These are phyloP conservation scores for Acanthopleura granulata DNA, from an alignment of 2,888 invertebrate genomes.

Conservation along the genomic window DNA sequence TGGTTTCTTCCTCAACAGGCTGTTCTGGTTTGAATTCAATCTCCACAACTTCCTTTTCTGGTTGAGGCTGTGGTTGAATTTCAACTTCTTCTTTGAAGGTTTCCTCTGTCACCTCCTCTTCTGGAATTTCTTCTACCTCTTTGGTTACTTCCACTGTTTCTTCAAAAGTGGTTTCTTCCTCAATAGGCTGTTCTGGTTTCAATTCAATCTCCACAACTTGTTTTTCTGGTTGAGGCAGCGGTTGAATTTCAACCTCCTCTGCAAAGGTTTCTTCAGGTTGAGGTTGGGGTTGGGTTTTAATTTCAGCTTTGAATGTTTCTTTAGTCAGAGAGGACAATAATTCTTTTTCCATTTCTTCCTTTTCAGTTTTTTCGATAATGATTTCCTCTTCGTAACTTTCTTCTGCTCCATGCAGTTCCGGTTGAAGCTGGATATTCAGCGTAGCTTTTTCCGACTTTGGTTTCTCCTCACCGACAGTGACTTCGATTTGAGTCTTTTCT, in stretches of 20 bases:
- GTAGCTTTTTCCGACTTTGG: too few relatives aligned
- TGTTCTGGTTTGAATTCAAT: slow-evolving; percentile 14
- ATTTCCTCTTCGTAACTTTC: slow-evolving; percentile 19
- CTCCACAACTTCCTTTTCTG: slow-evolving; percentile 1
- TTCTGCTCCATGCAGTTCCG: background rate
- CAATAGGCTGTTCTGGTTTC: slow-evolving; percentile 22
- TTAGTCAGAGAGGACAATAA: background rate
- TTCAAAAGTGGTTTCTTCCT: slow-evolving; percentile 21
- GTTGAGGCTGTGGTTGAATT: background rate
- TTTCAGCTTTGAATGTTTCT: slow-evolving; percentile 19
- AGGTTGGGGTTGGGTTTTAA: slow-evolving; percentile 24
- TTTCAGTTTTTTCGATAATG: slow-evolving; percentile 23
- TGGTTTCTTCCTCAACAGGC: slow-evolving; percentile 17
- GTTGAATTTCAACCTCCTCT: background rate
- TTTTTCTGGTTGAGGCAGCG: too few relatives aligned
- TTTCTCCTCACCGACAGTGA: too few relatives aligned
- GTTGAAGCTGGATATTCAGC: too few relatives aligned
- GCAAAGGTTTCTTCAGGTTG: background rate
- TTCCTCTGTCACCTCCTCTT: slow-evolving; percentile 20
- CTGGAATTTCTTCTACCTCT: too few relatives aligned
- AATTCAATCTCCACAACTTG: slow-evolving; percentile 25
- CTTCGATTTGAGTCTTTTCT: too few relatives aligned
- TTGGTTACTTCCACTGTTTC: slow-evolving; percentile 15
- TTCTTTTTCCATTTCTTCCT: background rate
- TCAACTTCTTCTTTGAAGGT: slow-evolving; percentile 23